Percentiles rank a stretch among this genome's conserved stretches.
phyloP scores from a whole-genome alignment of 2,113 vertebrate genomes.

The Mesembrinibis cayennensis region DNA sequence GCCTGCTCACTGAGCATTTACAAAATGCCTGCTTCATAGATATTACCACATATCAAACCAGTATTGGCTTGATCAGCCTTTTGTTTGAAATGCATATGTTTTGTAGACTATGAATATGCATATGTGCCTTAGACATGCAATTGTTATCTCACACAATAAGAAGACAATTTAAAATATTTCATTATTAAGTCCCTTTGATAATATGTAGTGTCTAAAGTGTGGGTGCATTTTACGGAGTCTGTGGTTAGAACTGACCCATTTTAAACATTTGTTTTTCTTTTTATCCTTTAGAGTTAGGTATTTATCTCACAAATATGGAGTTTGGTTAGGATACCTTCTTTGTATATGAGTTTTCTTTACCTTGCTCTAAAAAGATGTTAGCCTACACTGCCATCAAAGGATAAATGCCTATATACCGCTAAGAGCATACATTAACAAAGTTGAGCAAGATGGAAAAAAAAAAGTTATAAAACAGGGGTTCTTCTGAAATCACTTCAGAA shows the following conservation, averaged over 20 bases:
- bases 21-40: neutral
- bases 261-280: neutral
- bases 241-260: neutral
- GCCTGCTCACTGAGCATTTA: neutral
- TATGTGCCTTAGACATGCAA: neutral
- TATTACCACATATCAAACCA: neutral
- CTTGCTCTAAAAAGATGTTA: neutral
- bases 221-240: neutral
- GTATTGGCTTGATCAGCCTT: neutral
- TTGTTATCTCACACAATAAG: neutral
- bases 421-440: neutral
- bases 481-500: neutral
- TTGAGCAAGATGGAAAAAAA: neutral
- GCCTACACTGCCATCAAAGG: neutral
- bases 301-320: neutral
- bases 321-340: neutral
- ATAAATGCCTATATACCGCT: neutral
- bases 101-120: neutral
- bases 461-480: neutral
- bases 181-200: neutral
- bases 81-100: neutral
- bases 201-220: neutral
- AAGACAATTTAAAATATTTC: slow-evolving; percentile 9
- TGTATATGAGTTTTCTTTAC: neutral
- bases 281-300: neutral